These are phyloP conservation scores for Heliocidaris tuberculata DNA, from an alignment of 35 echinoderm and acorn worm genomes.

Conservation along the genomic window DNA sequence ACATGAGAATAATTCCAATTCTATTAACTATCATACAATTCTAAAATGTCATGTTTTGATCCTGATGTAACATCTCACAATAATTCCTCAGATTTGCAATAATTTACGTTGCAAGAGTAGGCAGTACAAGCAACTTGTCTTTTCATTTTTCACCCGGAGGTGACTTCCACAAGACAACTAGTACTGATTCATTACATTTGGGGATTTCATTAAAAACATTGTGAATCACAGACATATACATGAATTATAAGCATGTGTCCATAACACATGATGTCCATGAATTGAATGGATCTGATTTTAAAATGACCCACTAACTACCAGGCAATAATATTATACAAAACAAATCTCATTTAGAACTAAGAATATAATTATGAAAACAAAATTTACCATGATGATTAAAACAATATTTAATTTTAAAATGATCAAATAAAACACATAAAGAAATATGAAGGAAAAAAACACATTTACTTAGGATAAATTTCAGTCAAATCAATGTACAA, in stretches of 20 bases:
- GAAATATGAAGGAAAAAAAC: not conserved
- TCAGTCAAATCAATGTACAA: constrained; percentile 10
- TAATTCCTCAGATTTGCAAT: not conserved
- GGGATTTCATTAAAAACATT: not conserved
- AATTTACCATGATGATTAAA: not conserved
- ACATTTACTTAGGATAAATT: constrained; percentile 17
- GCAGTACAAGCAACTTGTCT: not conserved
- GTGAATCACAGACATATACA: not conserved
- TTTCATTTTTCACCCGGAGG: not conserved
- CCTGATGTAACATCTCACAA: not conserved
- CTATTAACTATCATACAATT: not conserved
- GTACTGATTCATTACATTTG: not conserved
- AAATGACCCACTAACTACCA: not conserved
- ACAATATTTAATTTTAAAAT: not conserved
- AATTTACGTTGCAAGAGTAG: not conserved
- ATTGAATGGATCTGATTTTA: not conserved
- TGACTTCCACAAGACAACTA: not conserved
- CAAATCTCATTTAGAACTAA: not conserved
- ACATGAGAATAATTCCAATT: not conserved
- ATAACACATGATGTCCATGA: not conserved
- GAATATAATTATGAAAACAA: not conserved
- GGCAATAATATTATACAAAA: not conserved
- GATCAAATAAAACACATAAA: not conserved
- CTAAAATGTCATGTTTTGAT: not conserved
- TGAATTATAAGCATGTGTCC: not conserved